These are phyloP conservation scores for Rostratula benghalensis DNA, from an alignment of 2,113 vertebrate genomes.

Conservation along the genomic window DNA sequence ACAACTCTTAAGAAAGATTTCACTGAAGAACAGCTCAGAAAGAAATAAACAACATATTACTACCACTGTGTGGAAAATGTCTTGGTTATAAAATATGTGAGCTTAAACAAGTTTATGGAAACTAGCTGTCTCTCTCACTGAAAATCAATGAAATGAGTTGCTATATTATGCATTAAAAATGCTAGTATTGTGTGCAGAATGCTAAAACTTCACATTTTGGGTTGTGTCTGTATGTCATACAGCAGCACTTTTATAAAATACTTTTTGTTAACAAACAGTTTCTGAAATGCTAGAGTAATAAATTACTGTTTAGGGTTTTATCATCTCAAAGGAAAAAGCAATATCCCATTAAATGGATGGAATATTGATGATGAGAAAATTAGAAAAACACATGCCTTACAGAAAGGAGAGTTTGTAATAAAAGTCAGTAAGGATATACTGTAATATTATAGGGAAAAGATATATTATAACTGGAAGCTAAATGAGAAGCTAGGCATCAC, in stretches of 20 bases:
- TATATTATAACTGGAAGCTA: neutral
- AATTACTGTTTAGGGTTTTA: neutral
- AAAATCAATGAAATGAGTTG: neutral
- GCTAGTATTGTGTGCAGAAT: neutral
- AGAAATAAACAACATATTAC: neutral
- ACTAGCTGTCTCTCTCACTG: neutral
- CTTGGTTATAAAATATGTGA: neutral
- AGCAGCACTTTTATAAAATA: neutral
- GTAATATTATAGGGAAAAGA: neutral
- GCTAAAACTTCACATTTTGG: neutral
- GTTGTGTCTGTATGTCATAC: neutral
- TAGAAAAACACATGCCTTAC: neutral
- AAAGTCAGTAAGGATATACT: neutral
- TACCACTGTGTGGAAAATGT: neutral
- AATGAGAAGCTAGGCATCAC: conserved; percentile 10
- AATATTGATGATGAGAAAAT: neutral
- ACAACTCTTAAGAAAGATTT: neutral
- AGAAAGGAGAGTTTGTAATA: neutral
- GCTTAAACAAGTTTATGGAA: neutral
- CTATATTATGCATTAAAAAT: neutral
- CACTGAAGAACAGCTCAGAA: neutral
- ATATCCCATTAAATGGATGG: neutral
- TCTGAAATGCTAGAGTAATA: neutral
- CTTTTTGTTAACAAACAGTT: neutral
- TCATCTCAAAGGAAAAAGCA: neutral